Evolutionary conservation across 2,797 vertebrate species (phyloP).

Genomic region (Gobio occitaniae): DNA sequence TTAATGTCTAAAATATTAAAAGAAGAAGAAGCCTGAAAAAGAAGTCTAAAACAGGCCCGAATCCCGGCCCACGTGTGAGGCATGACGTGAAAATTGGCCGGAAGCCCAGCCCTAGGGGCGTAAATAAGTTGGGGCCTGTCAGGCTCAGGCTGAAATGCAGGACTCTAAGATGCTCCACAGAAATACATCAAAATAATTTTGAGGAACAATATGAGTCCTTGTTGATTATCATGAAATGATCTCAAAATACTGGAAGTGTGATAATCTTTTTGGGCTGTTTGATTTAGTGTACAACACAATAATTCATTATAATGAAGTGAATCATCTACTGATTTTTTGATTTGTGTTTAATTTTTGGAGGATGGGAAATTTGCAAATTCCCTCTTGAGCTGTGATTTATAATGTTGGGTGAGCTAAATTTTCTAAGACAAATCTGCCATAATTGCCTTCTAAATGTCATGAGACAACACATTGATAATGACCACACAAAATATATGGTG

Average conservation of each 20-base stretch:
- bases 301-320: not conserved
- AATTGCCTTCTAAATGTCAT: constrained; percentile 5
- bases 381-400: not conserved
- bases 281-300: not conserved
- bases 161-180: not conserved
- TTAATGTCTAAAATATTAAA: too few species aligned
- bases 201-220: not conserved
- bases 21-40: too few species aligned
- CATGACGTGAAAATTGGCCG: too few species aligned
- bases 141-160: too few species aligned
- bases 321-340: not conserved
- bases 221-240: not conserved
- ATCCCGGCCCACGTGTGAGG: too few species aligned
- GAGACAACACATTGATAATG: not conserved
- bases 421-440: not conserved
- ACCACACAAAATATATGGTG: not conserved
- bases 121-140: too few species aligned
- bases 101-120: too few species aligned
- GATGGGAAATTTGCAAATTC: not conserved
- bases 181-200: not conserved
- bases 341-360: not conserved
- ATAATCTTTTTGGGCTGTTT: not conserved
- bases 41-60: too few species aligned
- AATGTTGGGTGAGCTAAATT: not conserved
- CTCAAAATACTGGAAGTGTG: not conserved